Evolutionary conservation across 2,888 invertebrate genomes (phyloP).

Genomic region (Agonum fuliginosum): DNA sequence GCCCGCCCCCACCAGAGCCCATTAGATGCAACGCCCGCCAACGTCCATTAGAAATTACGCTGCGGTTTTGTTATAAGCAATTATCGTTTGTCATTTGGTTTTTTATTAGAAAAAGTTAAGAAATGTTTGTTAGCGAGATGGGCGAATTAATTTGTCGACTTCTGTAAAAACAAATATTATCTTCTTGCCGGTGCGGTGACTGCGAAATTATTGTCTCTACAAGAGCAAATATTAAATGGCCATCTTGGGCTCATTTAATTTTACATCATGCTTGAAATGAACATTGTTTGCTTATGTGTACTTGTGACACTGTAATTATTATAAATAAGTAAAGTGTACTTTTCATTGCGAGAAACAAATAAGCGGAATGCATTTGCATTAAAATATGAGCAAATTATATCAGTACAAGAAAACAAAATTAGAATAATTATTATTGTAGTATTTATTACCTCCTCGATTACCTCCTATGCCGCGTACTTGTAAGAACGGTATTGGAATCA

Average conservation of each 20-base stretch:
- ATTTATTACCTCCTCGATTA: too few relatives aligned
- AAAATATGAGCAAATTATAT: too few relatives aligned
- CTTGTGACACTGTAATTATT: too few relatives aligned
- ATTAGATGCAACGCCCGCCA: conserved; percentile 17
- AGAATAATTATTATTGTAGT: too few relatives aligned
- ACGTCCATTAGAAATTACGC: conserved; percentile 42
- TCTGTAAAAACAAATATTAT: conserved; percentile 24
- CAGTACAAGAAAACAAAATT: too few relatives aligned
- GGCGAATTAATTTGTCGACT: conserved; percentile 37
- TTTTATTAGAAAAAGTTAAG: conserved; percentile 36
- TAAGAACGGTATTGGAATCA: too few relatives aligned
- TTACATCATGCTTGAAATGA: conserved; percentile 3
- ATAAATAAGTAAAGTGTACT: too few relatives aligned
- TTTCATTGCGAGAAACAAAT: too few relatives aligned
- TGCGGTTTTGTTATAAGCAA: conserved; percentile 49
- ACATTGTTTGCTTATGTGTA: too few relatives aligned
- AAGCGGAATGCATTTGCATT: too few relatives aligned
- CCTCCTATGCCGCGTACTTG: too few relatives aligned
- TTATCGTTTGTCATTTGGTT: conserved; percentile 47
- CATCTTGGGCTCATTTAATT: conserved; percentile 1
- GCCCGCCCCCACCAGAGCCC: not conserved
- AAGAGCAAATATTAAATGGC: not conserved
- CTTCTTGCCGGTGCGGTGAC: conserved; percentile 1
- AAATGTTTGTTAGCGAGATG: conserved; percentile 43
- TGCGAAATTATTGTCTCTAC: conserved; percentile 7